Conservation (phyloP, 2,797 vertebrate species). For the Scolopax bukidnonensis region DNA sequence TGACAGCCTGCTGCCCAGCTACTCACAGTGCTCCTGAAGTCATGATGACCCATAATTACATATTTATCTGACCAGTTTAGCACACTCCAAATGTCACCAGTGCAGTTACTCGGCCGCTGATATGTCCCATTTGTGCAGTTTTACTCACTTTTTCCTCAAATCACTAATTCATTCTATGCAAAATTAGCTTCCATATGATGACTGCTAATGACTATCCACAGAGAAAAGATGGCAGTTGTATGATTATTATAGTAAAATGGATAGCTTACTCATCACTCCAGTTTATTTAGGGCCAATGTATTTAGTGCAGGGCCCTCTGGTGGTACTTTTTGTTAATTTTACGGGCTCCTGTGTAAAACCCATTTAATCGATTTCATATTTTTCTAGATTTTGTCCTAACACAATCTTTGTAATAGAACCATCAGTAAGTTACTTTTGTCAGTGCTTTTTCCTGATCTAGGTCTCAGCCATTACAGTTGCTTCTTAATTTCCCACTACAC, state of each 20-base stretch:
- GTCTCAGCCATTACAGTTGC: background rate
- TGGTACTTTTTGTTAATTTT: background rate
- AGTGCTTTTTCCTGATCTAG: background rate
- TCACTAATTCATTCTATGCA: background rate
- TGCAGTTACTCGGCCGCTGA: background rate
- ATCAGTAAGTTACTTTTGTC: background rate
- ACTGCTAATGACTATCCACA: background rate
- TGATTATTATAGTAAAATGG: background rate
- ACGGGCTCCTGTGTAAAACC: background rate
- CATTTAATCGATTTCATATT: accelerated
- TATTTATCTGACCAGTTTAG: background rate
- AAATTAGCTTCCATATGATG: background rate
- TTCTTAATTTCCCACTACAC: background rate
- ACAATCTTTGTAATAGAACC: background rate
- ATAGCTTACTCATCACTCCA: background rate
- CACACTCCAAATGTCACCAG: background rate
- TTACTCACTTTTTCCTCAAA: background rate
- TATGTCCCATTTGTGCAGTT: background rate
- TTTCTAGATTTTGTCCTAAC: background rate
- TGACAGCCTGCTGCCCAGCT: background rate
- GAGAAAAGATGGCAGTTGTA: conserved; percentile 34
- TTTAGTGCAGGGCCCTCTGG: conserved; percentile 47
- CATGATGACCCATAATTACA: background rate
- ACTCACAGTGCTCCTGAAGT: background rate
- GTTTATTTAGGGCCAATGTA: background rate